Percentiles rank a stretch among this genome's conserved stretches.
Conservation (phyloP, 2,113 vertebrate genomes). For the Phocoena sinus region DNA sequence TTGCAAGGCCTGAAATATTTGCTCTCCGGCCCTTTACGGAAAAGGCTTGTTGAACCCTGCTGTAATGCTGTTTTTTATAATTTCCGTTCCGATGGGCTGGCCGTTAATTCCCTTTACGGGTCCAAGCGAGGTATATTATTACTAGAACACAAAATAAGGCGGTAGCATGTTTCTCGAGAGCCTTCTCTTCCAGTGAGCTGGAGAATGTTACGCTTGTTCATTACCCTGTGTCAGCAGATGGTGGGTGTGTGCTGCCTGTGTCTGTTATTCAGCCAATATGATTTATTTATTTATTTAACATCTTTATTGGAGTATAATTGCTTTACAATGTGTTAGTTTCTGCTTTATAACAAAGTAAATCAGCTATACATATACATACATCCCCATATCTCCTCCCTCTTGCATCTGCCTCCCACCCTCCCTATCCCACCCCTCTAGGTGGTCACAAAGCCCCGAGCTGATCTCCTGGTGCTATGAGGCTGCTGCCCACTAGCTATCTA, state of each 20-base stretch:
- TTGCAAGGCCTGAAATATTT: background rate
- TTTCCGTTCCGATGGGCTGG: background rate
- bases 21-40: background rate
- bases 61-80: background rate
- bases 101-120: background rate
- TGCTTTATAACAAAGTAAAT: too few species aligned
- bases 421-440: too few species aligned
- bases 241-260: background rate
- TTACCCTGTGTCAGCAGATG: background rate
- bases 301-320: too few species aligned
- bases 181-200: background rate
- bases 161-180: background rate
- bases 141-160: background rate
- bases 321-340: too few species aligned
- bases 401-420: too few species aligned
- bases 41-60: background rate
- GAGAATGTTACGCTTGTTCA: background rate
- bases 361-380: too few species aligned
- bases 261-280: background rate
- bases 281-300: background rate
- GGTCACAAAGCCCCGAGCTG: too few species aligned
- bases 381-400: too few species aligned
- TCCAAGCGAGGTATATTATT: background rate
- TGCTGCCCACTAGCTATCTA: too few species aligned
- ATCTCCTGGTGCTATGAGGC: too few species aligned